phyloP scores from a whole-genome alignment of 2,888 invertebrate species.

The Temnothorax ravouxi region DNA sequence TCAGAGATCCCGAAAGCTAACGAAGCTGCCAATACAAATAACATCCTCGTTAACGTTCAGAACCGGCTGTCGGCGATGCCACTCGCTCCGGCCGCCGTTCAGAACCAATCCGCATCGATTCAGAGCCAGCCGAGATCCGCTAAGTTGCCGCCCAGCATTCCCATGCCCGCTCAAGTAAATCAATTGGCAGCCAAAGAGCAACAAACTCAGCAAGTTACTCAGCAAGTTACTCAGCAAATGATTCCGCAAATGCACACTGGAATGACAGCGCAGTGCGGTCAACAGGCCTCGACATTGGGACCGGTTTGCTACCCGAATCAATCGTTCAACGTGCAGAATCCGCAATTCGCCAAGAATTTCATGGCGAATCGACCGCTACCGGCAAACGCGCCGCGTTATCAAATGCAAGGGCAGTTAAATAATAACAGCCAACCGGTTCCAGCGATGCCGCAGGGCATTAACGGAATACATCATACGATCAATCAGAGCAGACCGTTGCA shows the following conservation, averaged over 20 bases:
- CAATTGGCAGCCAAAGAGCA: conserved; percentile 66
- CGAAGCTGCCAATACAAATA: conserved; percentile 59
- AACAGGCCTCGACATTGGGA: conserved; percentile 56
- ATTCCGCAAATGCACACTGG: conserved; percentile 54
- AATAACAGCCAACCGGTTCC: conserved; percentile 65
- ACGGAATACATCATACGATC: conserved; percentile 66
- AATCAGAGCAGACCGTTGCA: conserved; percentile 70
- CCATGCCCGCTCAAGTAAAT: conserved; percentile 63
- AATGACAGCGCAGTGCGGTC: conserved; percentile 59
- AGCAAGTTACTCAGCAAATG: conserved; percentile 55
- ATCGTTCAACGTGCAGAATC: conserved; percentile 81
- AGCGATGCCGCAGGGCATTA: conserved; percentile 67
- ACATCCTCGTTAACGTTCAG: conserved; percentile 65
- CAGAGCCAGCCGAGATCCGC: conserved; percentile 59
- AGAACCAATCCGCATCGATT: conserved; percentile 46
- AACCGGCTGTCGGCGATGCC: conserved; percentile 75
- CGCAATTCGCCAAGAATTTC: conserved; percentile 81
- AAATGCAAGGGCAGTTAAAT: conserved; percentile 70
- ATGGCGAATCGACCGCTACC: conserved; percentile 71
- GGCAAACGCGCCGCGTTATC: conserved; percentile 69
- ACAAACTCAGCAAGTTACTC: conserved; percentile 58
- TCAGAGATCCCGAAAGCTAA: conserved; percentile 34
- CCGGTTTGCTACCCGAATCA: conserved; percentile 77
- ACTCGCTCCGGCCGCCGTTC: conserved; percentile 51
- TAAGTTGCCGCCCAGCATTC: conserved; percentile 58